phyloP scores from a whole-genome alignment of 1,140 invertebrate species.

The Colletes gigas region DNA sequence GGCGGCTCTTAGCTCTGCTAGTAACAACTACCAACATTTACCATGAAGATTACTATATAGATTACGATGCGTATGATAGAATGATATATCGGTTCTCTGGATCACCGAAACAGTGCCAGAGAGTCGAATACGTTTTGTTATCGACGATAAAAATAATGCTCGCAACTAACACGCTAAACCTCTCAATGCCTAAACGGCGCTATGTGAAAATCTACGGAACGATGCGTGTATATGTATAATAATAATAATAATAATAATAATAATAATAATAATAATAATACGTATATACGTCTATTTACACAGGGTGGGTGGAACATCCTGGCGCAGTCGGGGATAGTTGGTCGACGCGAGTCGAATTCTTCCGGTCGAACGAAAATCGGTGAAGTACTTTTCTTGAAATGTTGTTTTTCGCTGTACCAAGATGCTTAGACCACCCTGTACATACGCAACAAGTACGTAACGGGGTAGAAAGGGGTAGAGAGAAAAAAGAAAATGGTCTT shows the following conservation, averaged over 20 bases:
- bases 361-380: not conserved
- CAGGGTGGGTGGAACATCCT: not conserved
- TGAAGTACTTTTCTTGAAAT: not conserved
- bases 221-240: constrained; percentile 15
- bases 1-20: constrained; percentile 46
- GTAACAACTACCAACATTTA: constrained; percentile 56
- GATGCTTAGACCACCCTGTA: constrained; percentile 3
- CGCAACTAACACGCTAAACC: constrained; percentile 34
- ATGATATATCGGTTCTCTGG: not conserved
- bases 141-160: constrained; percentile 26
- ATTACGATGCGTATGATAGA: constrained; percentile 48
- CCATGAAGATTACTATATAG: too few relatives aligned
- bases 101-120: not conserved
- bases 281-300: constrained; percentile 6
- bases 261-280: not conserved
- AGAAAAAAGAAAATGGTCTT: constrained; percentile 49
- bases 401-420: not conserved
- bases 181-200: constrained; percentile 23
- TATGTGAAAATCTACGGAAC: constrained; percentile 33
- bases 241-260: not conserved
- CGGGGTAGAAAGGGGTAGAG: constrained; percentile 3
- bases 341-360: not conserved
- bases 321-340: not conserved
- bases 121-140: not conserved
- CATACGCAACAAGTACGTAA: not conserved